Evolutionary conservation across 2,797 vertebrate genomes (phyloP), one percentile per base, ranked within the genome.

Genomic region (Sebastes iracundus): DNA sequence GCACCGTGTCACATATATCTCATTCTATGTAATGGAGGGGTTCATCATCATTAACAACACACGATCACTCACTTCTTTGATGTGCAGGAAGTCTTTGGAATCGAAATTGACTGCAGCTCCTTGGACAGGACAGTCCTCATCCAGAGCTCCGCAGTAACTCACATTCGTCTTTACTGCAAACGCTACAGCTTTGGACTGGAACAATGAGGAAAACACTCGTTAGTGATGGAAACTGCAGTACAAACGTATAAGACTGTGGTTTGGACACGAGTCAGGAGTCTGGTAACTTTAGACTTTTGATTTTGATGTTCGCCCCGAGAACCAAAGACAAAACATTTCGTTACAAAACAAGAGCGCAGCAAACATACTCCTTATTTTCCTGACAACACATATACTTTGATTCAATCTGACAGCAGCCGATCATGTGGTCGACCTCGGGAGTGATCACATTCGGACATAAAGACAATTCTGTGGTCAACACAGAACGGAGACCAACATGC

Each of bases 61-160:
- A 22, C 20, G 7, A 62, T 5, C 20, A 67, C 93, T 96, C 89
- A 99, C 98, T 97, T 99, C 98, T 95, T 99, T 99, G 95, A 99
- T 99, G 95, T 99, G 98, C 94, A 99, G 96, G 95, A 99, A 99
- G 95, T 99, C 98, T 97, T 98, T 99, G 97, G 97, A 97, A 96
- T 99, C 98, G 12, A 99, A 99, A 92, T 98, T 98, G 95, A 99
- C 97, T 92, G 97, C 98, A 82, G 97, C 96, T 94, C 97, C 98
- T 93, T 98, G 98, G 93, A 99, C 97, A 2, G 98, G 98, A 93
- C 97, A 98, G 93, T 98, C 98, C 93, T 99, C 98, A 38, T 99
- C 98, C 92, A 99, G 94, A 59, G 97, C 97, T 12, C 98, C 98
- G 65, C 98, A 99, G 96, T 99, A 99, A 93, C 96, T 97, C 95